Evolutionary conservation across 1,140 invertebrate genomes (phyloP).

Genomic region (Euglossa dilemma): DNA sequence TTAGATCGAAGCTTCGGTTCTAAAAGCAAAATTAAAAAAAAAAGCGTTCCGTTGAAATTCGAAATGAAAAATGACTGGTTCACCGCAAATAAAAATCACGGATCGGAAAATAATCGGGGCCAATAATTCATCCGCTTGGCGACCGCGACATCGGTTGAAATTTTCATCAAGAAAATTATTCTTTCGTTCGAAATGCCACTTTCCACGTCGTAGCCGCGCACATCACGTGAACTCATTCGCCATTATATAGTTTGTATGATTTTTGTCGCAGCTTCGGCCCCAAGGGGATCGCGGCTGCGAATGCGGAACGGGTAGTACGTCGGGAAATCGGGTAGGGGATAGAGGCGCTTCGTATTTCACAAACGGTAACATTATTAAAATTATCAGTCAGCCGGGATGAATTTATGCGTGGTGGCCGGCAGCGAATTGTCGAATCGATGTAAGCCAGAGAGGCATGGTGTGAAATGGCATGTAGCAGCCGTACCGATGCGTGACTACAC

Average conservation of each 20-base stretch:
- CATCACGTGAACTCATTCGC: not conserved
- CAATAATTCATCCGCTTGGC: not conserved
- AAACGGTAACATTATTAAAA: slow-evolving; percentile 71
- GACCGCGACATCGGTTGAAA: not conserved
- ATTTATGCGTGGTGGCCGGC: slow-evolving; percentile 55
- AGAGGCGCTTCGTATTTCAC: slow-evolving; percentile 59
- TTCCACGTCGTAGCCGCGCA: not conserved
- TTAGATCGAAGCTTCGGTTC: too few species aligned
- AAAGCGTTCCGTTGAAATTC: too few species aligned
- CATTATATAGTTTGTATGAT: not conserved
- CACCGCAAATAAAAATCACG: not conserved
- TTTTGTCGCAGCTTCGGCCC: not conserved
- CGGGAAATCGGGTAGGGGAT: not conserved
- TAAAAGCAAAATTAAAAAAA: too few species aligned
- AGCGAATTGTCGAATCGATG: slow-evolving; percentile 17
- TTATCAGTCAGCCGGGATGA: slow-evolving; percentile 57
- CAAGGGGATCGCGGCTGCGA: slow-evolving; percentile 5
- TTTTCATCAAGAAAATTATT: not conserved
- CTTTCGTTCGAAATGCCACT: not conserved
- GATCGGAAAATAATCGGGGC: not conserved
- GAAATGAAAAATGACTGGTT: too few species aligned
- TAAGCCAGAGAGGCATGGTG: slow-evolving; percentile 25
- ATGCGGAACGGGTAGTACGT: not conserved
- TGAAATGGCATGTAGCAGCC: slow-evolving; percentile 23
- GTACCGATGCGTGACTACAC: slow-evolving; percentile 25